Base-by-base conservation (phyloP, 2,797 vertebrate genomes). In the Alfaro cultratus region DNA sequence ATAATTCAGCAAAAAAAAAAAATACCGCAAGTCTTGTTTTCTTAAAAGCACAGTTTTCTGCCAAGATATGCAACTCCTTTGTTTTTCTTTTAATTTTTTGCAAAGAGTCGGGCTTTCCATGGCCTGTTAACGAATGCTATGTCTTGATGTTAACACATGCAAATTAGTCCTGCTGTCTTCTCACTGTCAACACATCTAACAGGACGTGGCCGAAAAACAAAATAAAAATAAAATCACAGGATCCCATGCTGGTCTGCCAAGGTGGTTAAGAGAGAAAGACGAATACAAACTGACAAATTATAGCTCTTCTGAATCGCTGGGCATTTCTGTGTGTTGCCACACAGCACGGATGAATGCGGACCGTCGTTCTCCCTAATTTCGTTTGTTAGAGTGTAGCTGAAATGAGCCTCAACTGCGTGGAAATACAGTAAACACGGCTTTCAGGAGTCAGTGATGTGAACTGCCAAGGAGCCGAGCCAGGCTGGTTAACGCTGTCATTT, bases 351-450 rank as follows among this genome's bases (percentile, higher is more conserved):
- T 86, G 82, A 91, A 82, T 78, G 82, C 75, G 78, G 83, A 74
- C 76, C 78, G 74, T 78, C 78, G 76, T 78, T 78, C 74, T 82
- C 83, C 73, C 53, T 89, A 75, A 91, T 93, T 84, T 89, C 82
- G 85, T 89, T 89, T 81, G 86, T 80, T 85, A 83, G 78, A 85
- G 80, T 86, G 80, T 73, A 88, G 87, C 86, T 91, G 76, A 91
- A 91, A 87, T 79, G 80, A 89, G 82, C 86, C 81, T 85, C 80
- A 81, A 90, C 77, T 85, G 74, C 79, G 73, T 70, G 78, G 55
- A 80, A 76, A 88, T 81, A 84, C 67, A 87, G 85, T 75, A 79
- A 88, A 87, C 43, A 82, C 49, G 45, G 83, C 49, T 81, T 88
- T 84, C 85, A 34, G 77, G 83, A 84, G 85, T 85, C 83, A 85